phyloP scores from a whole-genome alignment of 1,140 invertebrate genomes.

The Neomicropteryx cornuta region DNA sequence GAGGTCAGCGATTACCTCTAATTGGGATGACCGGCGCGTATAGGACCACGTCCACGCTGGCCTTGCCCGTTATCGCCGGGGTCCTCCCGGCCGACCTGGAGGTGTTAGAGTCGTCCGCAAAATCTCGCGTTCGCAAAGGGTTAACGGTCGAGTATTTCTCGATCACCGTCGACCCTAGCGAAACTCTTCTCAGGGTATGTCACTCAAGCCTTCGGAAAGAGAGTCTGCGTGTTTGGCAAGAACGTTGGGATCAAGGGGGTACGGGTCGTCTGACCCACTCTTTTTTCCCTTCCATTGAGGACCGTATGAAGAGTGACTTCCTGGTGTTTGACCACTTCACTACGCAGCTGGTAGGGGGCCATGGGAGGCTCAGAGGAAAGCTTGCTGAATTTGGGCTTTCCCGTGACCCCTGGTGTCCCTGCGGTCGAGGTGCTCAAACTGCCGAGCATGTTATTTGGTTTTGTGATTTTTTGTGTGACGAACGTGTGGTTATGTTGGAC shows the following conservation, averaged over 20 bases:
- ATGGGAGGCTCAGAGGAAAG: neutral
- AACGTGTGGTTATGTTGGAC: constrained; percentile 1
- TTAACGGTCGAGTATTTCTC: neutral
- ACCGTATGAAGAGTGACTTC: neutral
- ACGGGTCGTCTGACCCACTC: constrained; percentile 1
- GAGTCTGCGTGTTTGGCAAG: constrained; percentile 7
- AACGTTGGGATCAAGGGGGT: constrained; percentile 1
- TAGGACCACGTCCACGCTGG: constrained; percentile 13
- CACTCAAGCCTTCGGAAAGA: neutral
- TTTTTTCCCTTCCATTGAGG: neutral
- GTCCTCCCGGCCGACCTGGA: constrained; percentile 13
- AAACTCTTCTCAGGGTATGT: too few species aligned
- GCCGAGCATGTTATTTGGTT: constrained; percentile 4
- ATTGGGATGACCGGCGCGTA: constrained; percentile 15
- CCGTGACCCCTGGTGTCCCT: neutral
- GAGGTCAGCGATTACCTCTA: constrained; percentile 13
- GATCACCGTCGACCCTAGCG: too few species aligned
- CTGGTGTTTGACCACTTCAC: constrained; percentile 3
- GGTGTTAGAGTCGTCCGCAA: constrained; percentile 1
- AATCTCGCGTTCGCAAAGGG: neutral
- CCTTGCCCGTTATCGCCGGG: constrained; percentile 14
- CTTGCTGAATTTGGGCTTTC: neutral
- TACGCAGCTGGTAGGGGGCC: constrained; percentile 3
- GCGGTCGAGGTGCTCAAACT: neutral
- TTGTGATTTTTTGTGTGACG: neutral